Base-by-base conservation (phyloP, 2,113 vertebrate genomes). In the Dicerorhinus sumatrensis region DNA sequence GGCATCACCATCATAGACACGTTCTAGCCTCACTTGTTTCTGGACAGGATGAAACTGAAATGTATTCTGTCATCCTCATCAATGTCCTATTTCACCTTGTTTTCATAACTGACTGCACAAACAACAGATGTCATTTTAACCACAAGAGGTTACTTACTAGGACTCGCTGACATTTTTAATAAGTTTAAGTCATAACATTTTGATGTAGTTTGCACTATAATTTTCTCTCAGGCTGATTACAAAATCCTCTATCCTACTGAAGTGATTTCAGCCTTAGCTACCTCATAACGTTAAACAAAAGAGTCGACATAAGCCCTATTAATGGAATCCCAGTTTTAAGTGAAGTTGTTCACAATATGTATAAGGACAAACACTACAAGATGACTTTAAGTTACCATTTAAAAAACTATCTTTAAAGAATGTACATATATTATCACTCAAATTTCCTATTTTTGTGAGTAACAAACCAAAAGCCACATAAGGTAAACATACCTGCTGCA, bases 401-500 rank as follows among this genome's bases (percentile, higher is more conserved):
- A 31, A 89, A 70, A 75, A 72, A 3, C 25, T 14, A 20, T 76
- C 36, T 84, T 86, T 97, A 82, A 81, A 70, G 21, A 36, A 69
- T 58, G 5, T n/a, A 72, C 3, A 46, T 31, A 73, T 0, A 76
- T 29, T n/a, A 58, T 33, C 48, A 89, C 79, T 63, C 62, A 93
- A 79, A 76, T 42, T 42, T 77, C 58, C 60, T 25, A 9, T 36
- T 94, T 89, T n/a, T 76, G n/a, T 73, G 16, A 82, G 54, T 76
- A 79, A 70, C 11, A 85, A 75, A 91, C 11, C 36, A 76, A 86
- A 95, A 97, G 98, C 95, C 97, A 98, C 92, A 16, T 39, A 98
- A 98, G 95, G 97, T 96, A 97, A 96, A 97, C 93, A 95, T 99
- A 99, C 99, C 99, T 99, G 99, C 97, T 99, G 99, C 27, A 99